Percentiles rank a stretch among this genome's conserved stretches.
phyloP scores from a whole-genome alignment of 2,888 invertebrate species.

The Pristionchus fissidentatus region DNA sequence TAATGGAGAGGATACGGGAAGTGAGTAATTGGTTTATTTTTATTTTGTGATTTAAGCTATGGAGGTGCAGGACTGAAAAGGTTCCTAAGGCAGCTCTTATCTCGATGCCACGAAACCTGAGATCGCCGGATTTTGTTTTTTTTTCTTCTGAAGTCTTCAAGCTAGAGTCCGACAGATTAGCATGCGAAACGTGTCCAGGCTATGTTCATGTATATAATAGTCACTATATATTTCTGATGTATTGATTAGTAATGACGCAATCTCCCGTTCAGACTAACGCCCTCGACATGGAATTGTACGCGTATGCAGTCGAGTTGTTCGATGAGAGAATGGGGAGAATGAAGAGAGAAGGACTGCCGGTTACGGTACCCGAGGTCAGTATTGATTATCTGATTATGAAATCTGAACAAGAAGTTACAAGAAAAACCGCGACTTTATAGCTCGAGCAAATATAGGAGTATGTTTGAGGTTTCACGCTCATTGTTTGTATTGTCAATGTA shows the following conservation, averaged over 20 bases:
- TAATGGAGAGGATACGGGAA: slow-evolving; percentile 83
- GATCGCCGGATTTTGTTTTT: too few species aligned
- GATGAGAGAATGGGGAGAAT: slow-evolving; percentile 81
- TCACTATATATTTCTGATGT: too few species aligned
- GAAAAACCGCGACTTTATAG: neutral
- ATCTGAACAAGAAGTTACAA: neutral
- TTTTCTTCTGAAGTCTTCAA: too few species aligned
- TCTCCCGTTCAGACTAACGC: slow-evolving; percentile 84
- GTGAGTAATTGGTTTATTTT: neutral
- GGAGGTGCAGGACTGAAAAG: too few species aligned
- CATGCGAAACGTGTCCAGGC: too few species aligned
- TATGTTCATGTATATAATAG: too few species aligned
- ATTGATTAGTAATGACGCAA: too few species aligned
- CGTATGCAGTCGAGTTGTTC: slow-evolving; percentile 90
- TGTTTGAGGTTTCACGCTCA: neutral
- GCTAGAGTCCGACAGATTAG: too few species aligned
- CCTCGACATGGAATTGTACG: slow-evolving; percentile 92
- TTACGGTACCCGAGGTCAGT: slow-evolving; percentile 16
- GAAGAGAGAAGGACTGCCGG: slow-evolving; percentile 47
- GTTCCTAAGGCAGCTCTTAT: too few species aligned
- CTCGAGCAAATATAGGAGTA: neutral
- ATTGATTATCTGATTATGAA: neutral
- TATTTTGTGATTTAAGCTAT: too few species aligned
- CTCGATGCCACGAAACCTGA: too few species aligned
- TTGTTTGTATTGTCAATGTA: too few species aligned